Base-by-base conservation (phyloP, 2,113 vertebrate genomes). In the Tichodroma muraria region DNA sequence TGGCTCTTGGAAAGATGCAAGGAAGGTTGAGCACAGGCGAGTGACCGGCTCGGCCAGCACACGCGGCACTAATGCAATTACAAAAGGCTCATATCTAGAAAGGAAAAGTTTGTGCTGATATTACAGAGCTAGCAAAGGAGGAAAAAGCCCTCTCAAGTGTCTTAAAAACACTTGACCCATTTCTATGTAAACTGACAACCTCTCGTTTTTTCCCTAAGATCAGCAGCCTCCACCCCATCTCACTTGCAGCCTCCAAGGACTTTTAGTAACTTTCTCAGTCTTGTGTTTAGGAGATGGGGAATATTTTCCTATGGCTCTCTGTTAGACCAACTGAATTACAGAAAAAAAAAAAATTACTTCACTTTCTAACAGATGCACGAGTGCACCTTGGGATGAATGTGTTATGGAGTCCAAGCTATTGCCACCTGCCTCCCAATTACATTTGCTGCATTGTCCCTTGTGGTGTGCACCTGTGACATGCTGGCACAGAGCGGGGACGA, bases 371-470 rank as follows among this genome's bases (percentile, higher is more conserved):
- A 95, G 96, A 96, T 96, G 95, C 85, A 83, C 57, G 15, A 93
- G 68, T 59, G 37, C 94, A 96, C 95, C 91, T 97, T 93, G 92
- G 94, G 96, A 97, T 80, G 93, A 90, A 91, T 28, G 91, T 59
- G 90, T 86, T 88, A 92, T 4, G 3, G 93, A 89, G 60, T 71
- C 93, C 88, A 94, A 95, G 94, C 85, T 73, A 84, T 69, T 69
- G 13, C 96, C 96, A 97, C 96, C 97, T 96, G 97, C 93, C 95
- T 96, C 92, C 95, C 94, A 94, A 95, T 96, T 94, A 96, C 95
- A 94, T 97, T 96, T 97, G 92, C 94, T 92, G 93, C 90, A 71
- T 68, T 70, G 89, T 97, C 96, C 96, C 96, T 97, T 83, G 93
- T 95, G 97, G 94, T 61, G 88, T 75, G 94, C 97, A 96, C 97